phyloP scores from a whole-genome alignment of 1,140 invertebrate species.

The Druon quercuslanigerum region DNA sequence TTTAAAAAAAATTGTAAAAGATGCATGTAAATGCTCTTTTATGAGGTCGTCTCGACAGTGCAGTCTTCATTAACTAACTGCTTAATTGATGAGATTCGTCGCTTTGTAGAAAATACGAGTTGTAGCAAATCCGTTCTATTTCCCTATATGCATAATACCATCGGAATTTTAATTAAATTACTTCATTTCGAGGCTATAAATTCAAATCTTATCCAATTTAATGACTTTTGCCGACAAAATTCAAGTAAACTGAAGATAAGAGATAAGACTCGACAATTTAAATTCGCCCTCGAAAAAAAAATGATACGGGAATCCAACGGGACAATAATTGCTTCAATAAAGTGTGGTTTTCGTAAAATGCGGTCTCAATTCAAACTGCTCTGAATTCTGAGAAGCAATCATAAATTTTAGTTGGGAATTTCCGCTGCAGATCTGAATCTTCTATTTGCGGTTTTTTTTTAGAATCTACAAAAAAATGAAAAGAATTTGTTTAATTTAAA shows the following conservation, averaged over 20 bases:
- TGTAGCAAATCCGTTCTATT: constrained; percentile 5
- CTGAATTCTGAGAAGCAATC: background rate
- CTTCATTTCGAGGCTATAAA: background rate
- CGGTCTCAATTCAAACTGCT: background rate
- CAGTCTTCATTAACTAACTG: constrained; percentile 21
- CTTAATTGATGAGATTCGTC: background rate
- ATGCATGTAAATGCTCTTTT: too few relatives aligned
- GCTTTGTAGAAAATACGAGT: constrained; percentile 15
- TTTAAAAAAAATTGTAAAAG: too few relatives aligned
- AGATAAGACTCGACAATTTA: constrained; percentile 9
- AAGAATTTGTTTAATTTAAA: too few relatives aligned
- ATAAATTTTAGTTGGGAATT: too few relatives aligned
- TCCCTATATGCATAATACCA: background rate
- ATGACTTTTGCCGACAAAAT: background rate
- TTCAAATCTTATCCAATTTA: constrained; percentile 2
- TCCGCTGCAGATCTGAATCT: too few relatives aligned
- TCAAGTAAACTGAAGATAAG: constrained; percentile 12
- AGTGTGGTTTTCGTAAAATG: background rate
- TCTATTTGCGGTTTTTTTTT: too few relatives aligned
- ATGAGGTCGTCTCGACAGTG: background rate
- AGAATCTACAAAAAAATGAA: too few relatives aligned
- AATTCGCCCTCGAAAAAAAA: constrained; percentile 5
- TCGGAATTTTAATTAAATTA: constrained; percentile 18
- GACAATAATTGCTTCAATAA: constrained; percentile 25
- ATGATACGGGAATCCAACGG: constrained; percentile 2